Percentiles rank a stretch among this genome's conserved stretches.
Conservation (phyloP, 1,140 invertebrate genomes). For the Paraescarpia echinospica region DNA sequence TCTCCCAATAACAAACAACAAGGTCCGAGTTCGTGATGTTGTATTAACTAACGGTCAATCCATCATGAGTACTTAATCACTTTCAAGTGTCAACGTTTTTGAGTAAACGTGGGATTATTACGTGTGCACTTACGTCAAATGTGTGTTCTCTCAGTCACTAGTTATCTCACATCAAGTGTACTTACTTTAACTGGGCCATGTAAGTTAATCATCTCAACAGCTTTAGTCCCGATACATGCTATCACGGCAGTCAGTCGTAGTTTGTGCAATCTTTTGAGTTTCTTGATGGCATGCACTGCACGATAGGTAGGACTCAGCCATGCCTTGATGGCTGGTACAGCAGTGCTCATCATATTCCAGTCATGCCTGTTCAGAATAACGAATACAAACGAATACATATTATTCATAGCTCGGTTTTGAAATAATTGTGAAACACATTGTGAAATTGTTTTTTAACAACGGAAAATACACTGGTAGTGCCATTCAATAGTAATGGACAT, state of each 20-base stretch:
- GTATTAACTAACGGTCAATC: too few species aligned
- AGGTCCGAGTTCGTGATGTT: too few species aligned
- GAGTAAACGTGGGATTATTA: too few species aligned
- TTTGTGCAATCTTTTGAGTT: conserved; percentile 57
- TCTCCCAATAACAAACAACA: too few species aligned
- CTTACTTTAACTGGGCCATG: conserved; percentile 81
- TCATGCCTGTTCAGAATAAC: conserved; percentile 68
- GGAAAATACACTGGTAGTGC: too few species aligned
- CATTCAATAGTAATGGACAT: too few species aligned
- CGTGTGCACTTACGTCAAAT: too few species aligned
- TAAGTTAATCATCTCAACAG: conserved; percentile 79
- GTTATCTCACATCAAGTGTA: not conserved
- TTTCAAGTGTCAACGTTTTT: too few species aligned
- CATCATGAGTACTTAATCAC: too few species aligned
- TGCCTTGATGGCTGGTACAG: conserved; percentile 92
- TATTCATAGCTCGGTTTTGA: not conserved
- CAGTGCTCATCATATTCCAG: conserved; percentile 94
- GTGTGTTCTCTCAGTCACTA: not conserved
- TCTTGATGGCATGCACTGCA: conserved; percentile 73
- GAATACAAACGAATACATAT: not conserved
- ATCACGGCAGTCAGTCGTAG: conserved; percentile 77
- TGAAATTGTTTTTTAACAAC: not conserved
- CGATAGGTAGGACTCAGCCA: conserved; percentile 96
- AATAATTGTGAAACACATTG: not conserved
- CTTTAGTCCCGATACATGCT: conserved; percentile 92